Evolutionary conservation across 2,113 vertebrate genomes (phyloP).

Genomic region (Dromaius novaehollandiae): DNA sequence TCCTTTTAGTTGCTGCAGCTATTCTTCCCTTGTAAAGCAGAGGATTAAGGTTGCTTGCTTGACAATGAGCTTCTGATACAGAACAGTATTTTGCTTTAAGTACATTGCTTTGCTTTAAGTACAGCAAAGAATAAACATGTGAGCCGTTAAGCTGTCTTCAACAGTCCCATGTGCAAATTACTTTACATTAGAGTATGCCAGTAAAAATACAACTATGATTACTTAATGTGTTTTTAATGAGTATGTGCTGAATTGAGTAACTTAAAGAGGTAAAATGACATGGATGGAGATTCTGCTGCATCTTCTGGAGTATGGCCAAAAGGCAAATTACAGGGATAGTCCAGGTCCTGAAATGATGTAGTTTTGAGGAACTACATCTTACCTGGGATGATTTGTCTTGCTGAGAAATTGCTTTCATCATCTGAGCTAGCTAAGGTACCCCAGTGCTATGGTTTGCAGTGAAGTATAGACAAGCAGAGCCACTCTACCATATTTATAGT

Average conservation of each 20-base stretch:
- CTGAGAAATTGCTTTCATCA: not conserved
- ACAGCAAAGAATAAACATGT: not conserved
- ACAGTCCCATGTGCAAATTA: not conserved
- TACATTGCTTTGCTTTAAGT: not conserved
- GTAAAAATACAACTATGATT: not conserved
- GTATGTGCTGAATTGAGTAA: not conserved
- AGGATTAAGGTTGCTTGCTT: not conserved
- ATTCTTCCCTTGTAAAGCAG: not conserved
- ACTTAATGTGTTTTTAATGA: not conserved
- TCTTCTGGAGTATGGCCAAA: not conserved
- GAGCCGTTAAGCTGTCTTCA: not conserved
- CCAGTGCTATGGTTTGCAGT: not conserved
- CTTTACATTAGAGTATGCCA: not conserved
- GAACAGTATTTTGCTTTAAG: not conserved
- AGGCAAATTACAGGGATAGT: not conserved
- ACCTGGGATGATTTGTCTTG: not conserved
- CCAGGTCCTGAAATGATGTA: not conserved
- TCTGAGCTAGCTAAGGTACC: not conserved
- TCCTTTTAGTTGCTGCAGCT: not conserved
- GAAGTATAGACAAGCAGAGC: not conserved
- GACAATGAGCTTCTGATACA: not conserved
- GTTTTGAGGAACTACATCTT: not conserved
- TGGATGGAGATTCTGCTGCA: not conserved
- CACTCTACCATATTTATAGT: not conserved
- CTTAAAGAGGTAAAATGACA: not conserved